Evolutionary conservation across 2,113 vertebrate species (phyloP).

Genomic region (Podiceps cristatus): DNA sequence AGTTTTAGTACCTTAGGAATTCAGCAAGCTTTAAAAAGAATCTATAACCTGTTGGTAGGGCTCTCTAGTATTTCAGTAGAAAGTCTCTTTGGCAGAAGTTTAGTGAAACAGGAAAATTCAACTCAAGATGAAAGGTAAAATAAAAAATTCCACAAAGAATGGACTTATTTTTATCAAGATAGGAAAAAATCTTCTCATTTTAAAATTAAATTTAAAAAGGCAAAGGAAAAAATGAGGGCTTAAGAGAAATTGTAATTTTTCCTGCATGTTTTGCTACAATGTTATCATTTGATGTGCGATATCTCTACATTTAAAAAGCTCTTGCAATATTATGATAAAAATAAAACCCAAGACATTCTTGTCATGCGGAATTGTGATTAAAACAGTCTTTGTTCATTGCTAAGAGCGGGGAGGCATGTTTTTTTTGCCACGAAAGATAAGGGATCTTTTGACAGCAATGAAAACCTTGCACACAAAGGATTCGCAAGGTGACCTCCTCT

Average conservation of each 20-base stretch:
- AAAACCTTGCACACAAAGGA: neutral
- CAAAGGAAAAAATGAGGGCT: neutral
- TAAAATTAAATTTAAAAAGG: neutral
- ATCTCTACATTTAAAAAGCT: neutral
- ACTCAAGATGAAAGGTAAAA: neutral
- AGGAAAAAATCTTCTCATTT: neutral
- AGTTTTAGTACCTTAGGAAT: neutral
- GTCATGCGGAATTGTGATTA: neutral
- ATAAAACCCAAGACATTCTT: neutral
- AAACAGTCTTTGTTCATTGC: neutral
- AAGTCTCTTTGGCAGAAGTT: neutral
- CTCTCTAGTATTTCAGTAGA: neutral
- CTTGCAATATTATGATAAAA: slow-evolving; percentile 18
- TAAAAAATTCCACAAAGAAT: neutral
- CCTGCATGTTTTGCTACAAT: neutral
- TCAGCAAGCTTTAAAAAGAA: neutral
- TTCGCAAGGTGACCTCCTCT: neutral
- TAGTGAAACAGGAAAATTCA: neutral
- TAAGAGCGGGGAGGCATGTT: neutral
- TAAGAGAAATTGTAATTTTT: neutral
- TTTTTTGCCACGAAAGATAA: slow-evolving; percentile 1
- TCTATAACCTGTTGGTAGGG: neutral
- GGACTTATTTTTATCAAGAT: neutral
- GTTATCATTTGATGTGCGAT: neutral
- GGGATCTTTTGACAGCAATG: neutral